phyloP scores from a whole-genome alignment of 1,140 invertebrate species.

The Homarus americanus region DNA sequence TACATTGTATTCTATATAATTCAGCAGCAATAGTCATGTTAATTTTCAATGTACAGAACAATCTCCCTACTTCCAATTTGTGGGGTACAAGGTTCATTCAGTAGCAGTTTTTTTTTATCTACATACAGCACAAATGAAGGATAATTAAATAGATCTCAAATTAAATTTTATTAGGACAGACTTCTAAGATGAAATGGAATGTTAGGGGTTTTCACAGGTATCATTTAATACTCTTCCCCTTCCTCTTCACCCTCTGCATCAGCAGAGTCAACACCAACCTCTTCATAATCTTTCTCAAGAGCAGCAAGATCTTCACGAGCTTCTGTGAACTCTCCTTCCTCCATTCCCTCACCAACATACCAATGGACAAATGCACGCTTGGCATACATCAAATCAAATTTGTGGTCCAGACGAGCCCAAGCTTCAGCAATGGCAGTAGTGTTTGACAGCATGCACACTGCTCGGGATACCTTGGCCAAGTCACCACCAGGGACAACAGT shows the following conservation, averaged over 20 bases:
- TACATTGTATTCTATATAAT: too few species aligned
- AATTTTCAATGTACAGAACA: too few species aligned
- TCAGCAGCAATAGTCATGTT: too few species aligned
- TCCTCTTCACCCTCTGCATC: conserved; percentile 60
- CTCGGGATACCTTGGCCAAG: conserved; percentile 83
- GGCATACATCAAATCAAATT: conserved; percentile 85
- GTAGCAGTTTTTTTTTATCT: too few species aligned
- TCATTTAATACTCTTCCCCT: conserved; percentile 53
- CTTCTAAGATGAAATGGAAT: too few species aligned
- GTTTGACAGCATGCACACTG: conserved; percentile 87
- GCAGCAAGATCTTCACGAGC: conserved; percentile 91
- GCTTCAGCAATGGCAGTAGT: conserved; percentile 85
- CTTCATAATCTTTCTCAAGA: conserved; percentile 83
- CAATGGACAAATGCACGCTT: conserved; percentile 61
- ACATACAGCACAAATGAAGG: too few species aligned
- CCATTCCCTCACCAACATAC: conserved; percentile 63
- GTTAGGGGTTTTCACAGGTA: too few species aligned
- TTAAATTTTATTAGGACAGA: too few species aligned
- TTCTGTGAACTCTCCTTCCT: conserved; percentile 87
- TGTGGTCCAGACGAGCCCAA: conserved; percentile 86
- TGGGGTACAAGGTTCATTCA: too few species aligned
- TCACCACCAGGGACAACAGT: conserved; percentile 84
- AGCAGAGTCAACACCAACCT: conserved; percentile 59
- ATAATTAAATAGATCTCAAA: too few species aligned
- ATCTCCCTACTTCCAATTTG: too few species aligned